Evolutionary conservation across 1,140 invertebrate genomes (phyloP).

Genomic region (Lordiphosa stackelbergi): DNA sequence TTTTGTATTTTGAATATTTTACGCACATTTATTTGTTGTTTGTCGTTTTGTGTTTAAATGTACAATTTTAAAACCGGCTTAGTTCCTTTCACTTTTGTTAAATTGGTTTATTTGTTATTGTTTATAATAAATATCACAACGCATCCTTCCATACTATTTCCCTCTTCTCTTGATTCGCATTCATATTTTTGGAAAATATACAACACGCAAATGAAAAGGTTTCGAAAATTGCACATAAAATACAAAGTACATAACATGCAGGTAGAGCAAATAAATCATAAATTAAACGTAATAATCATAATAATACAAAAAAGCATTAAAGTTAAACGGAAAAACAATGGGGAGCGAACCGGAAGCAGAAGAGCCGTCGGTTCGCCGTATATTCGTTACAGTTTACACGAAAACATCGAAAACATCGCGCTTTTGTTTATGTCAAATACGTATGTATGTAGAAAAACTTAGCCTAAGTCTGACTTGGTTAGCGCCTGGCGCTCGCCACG

Average conservation of each 20-base stretch:
- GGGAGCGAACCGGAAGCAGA: not conserved
- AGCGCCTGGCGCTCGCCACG: conserved; percentile 38
- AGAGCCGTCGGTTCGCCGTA: conserved; percentile 18
- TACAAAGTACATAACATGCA: conserved; percentile 49
- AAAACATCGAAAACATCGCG: conserved; percentile 38
- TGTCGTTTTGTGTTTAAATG: conserved; percentile 55
- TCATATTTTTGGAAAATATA: conserved; percentile 69
- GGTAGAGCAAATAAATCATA: conserved; percentile 56
- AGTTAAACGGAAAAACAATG: conserved; percentile 41
- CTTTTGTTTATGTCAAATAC: conserved; percentile 18
- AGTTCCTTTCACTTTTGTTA: conserved; percentile 67
- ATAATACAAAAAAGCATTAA: conserved; percentile 68
- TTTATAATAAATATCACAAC: conserved; percentile 77
- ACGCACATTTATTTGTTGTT: conserved; percentile 11
- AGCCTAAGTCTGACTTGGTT: conserved; percentile 61
- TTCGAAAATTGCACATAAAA: conserved; percentile 69
- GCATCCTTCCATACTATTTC: conserved; percentile 55
- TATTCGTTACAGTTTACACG: conserved; percentile 43
- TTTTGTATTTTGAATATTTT: conserved; percentile 42
- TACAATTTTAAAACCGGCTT: conserved; percentile 74
- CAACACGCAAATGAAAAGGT: conserved; percentile 66
- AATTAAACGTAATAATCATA: conserved; percentile 73
- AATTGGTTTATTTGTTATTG: conserved; percentile 38
- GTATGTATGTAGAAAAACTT: conserved; percentile 46
- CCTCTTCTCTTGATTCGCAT: conserved; percentile 23